Evolutionary conservation across 1,140 invertebrate species (phyloP), one percentile per base, ranked within the genome.

Genomic region (Drosophila simulans): DNA sequence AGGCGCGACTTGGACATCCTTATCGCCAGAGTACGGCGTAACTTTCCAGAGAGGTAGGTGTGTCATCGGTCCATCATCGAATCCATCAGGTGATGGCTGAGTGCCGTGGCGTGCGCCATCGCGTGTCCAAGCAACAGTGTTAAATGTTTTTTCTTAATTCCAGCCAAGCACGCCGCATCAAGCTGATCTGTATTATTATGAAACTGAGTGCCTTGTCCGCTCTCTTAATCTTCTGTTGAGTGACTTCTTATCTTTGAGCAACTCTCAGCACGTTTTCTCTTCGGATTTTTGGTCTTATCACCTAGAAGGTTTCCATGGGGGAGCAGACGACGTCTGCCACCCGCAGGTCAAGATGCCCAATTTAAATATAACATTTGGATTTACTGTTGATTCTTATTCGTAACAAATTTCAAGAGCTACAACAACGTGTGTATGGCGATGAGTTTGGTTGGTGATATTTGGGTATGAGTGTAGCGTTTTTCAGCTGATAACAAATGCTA

Each of bases 331-430:
- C 34, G 59, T 39, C 48, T 58, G 68, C 20, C 56, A 69, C 56
- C 60, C 64, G 64, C 40, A 70, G 82, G 82, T 88, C 83, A 88
- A 76, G 53, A 55, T 75, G 55, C 49, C 59, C 77, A 52, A 83
- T 69, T 83, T 63, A 76, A 84, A 82, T 80, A 64, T 80, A 77
- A 80, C 83, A 63, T 83, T 88, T 79, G 79, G 84, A 76, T 76
- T 77, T 72, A 76, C 63, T 89, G 75, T 89, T 68, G 86, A 73
- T 88, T 88, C 66, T 89, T 83, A 83, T 72, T 70, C 71, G 57
- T 84, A 84, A 80, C 80, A 68, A 80, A 53, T 55, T 79, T 70
- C 76, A 88, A 82, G 73, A 62, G 82, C 77, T 72, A 86, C 68
- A 85, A 85, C 73, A 77, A 85, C 70, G 64, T 75, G 73, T 37